Percentiles rank a stretch among this genome's conserved stretches.
phyloP scores from a whole-genome alignment of 2,888 invertebrate species.

The Tineola bisselliella region DNA sequence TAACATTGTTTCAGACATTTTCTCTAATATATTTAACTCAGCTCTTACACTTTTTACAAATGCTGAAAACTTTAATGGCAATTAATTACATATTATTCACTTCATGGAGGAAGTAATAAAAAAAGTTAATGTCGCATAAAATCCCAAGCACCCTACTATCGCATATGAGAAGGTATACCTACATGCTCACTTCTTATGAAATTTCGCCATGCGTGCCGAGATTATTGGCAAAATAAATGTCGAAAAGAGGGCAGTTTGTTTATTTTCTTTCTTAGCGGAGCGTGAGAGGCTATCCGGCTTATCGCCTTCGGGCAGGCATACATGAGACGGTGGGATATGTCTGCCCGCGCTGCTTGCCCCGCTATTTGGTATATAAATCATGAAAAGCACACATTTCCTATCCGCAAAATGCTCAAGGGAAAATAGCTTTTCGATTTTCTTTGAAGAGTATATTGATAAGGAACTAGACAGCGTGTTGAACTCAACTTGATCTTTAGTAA shows the following conservation, averaged over 20 bases:
- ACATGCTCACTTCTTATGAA: constrained; percentile 3
- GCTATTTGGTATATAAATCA: constrained; percentile 60
- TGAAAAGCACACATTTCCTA: constrained; percentile 62
- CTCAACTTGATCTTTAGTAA: background rate
- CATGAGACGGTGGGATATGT: background rate
- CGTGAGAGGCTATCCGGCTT: constrained; percentile 38
- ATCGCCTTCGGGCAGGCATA: constrained; percentile 54
- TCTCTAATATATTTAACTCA: no score
- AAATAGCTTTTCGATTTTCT: constrained; percentile 43
- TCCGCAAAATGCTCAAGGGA: constrained; percentile 47
- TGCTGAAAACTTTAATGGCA: background rate
- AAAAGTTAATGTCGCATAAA: background rate
- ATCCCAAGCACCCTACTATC: background rate
- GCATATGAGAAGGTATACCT: background rate
- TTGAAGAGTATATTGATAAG: constrained; percentile 23
- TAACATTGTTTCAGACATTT: no score
- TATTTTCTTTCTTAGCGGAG: constrained; percentile 55
- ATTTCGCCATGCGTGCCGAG: constrained; percentile 23
- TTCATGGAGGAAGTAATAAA: background rate
- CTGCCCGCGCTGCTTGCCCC: constrained; percentile 32
- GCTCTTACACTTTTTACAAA: background rate
- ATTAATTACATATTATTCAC: background rate
- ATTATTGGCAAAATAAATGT: constrained; percentile 50
- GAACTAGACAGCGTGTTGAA: background rate
- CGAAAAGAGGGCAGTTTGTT: constrained; percentile 43